Base-by-base conservation (phyloP, 2,888 invertebrate genomes). In the Mycalesis mineus region DNA sequence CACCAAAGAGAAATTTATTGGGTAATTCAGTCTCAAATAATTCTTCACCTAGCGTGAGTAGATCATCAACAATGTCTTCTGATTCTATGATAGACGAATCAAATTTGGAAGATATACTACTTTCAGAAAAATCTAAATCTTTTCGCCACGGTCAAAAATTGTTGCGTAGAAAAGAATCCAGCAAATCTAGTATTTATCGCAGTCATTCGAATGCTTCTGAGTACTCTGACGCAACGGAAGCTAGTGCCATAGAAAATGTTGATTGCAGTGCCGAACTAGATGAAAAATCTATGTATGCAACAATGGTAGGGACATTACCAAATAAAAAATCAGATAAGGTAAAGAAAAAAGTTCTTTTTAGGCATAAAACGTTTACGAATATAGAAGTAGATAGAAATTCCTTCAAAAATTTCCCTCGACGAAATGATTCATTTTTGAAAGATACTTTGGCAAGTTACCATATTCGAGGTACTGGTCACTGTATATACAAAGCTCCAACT, bases 341-440 rank as follows among this genome's bases (percentile, higher is more conserved):
- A n/a, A 80, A 78, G 58, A 87, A 84, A 60, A 86, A 84, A 68
- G 82, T 88, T 1, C 73, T 89, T 15, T 89, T 89, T 68, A 82
- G 89, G 55, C 87, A 89, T 68, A 89, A 85, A 78, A 89, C 89
- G 5, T 89, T 89, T 63, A 88, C 89, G 7, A 88, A 86, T 62
- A 88, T 88, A 33, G 88, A 89, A 75, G 74, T 76, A 31, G 87
- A 88, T 63, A 80, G 84, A 69, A 82, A 81, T 69, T 86, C 84
- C 11, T 65, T 74, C 5, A 79, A 68, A 71, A 80, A 82, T 66
- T 71, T 82, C 31, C 78, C 82, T 3, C 77, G 74, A 62, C 81
- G 82, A 78, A 78, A 83, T 60, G 76, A 73, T 65, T 74, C 78
- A 8, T 80, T 84, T 71, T 69, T 83, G 28, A 87, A 82, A 67